A percentile compares a stretch with the other conserved stretches of the same genome.
These are phyloP conservation scores for Camponotus floridanus DNA, from an alignment of 1,140 invertebrate genomes.

Conservation along the genomic window DNA sequence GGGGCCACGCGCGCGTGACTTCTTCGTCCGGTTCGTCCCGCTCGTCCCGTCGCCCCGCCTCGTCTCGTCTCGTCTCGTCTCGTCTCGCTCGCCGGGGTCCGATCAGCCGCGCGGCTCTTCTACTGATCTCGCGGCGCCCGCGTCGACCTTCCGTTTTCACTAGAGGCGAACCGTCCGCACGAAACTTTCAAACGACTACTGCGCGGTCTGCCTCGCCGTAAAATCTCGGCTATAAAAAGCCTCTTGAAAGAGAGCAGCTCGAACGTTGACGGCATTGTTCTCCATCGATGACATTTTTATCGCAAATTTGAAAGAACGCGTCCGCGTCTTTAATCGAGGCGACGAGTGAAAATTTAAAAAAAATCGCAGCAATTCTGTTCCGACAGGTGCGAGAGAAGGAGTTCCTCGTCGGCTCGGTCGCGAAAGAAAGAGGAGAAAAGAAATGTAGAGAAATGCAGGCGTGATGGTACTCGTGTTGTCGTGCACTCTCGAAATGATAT, in stretches of 20 bases:
- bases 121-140: constrained; percentile 54
- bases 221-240: not conserved
- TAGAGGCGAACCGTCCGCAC: not conserved
- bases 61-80: not conserved
- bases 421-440: no score
- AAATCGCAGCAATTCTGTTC: not conserved
- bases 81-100: constrained; percentile 43
- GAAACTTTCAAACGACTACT: not conserved
- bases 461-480: not conserved
- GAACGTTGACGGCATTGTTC: not conserved
- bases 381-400: not conserved
- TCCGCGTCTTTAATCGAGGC: no score
- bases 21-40: not conserved
- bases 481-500: constrained; percentile 6
- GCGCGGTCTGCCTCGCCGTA: not conserved
- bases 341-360: no score
- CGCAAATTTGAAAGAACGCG: no score
- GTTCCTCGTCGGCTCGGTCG: not conserved
- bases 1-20: constrained; percentile 40
- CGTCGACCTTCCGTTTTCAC: not conserved
- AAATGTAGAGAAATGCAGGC: not conserved
- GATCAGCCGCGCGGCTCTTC: constrained; percentile 69
- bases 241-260: not conserved
- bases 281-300: no score
- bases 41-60: not conserved